These are phyloP conservation scores for Diplodus puntazzo DNA, from an alignment of 2,797 vertebrate genomes.

Conservation along the genomic window DNA sequence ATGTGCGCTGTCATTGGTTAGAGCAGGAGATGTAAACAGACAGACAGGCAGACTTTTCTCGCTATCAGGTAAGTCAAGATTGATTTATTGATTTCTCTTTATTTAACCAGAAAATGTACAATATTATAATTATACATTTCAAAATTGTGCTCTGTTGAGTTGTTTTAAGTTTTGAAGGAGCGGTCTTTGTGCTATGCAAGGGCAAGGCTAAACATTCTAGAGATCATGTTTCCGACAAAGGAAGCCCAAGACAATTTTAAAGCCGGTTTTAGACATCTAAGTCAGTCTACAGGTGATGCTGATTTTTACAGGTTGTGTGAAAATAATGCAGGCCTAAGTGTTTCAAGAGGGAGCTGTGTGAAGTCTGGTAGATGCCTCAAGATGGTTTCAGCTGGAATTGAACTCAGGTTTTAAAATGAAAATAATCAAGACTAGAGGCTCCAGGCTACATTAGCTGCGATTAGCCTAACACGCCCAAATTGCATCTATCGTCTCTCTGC, in stretches of 20 bases:
- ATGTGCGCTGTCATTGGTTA: neutral
- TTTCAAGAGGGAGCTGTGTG: neutral
- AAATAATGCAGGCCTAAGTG: too few species aligned
- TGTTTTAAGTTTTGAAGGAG: neutral
- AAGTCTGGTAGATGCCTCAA: neutral
- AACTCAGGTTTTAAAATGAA: neutral
- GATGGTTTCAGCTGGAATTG: too few species aligned
- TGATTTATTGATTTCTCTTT: neutral
- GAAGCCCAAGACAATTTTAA: neutral
- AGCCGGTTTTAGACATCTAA: neutral
- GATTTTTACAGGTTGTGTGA: neutral
- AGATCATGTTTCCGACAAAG: neutral
- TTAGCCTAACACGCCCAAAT: too few species aligned
- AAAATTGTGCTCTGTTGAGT: neutral
- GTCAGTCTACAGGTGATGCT: neutral
- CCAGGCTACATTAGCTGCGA: too few species aligned
- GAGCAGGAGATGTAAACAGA: conserved; percentile 34
- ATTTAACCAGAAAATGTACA: neutral
- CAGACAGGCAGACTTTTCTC: conserved; percentile 2
- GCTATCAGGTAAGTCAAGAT: conserved; percentile 39
- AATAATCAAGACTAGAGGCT: too few species aligned
- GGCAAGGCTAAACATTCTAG: neutral
- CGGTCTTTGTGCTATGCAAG: neutral
- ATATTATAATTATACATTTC: neutral
- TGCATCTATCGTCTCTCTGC: too few species aligned